These are phyloP conservation scores for Watsonalla binaria DNA, from an alignment of 2,888 invertebrate species.

Conservation along the genomic window DNA sequence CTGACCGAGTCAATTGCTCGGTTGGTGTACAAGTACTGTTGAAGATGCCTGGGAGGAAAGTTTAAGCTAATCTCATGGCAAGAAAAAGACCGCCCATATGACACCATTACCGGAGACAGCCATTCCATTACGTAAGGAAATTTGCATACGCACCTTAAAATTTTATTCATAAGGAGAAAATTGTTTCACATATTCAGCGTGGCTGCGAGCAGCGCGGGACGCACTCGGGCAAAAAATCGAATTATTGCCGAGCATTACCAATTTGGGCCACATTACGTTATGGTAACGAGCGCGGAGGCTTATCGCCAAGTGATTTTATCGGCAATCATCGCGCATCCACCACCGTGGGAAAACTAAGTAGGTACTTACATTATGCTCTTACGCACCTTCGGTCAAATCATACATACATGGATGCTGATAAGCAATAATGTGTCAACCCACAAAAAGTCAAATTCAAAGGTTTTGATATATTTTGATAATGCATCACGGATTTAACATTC, in stretches of 20 bases:
- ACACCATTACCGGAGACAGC: constrained; percentile 64
- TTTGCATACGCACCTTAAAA: constrained; percentile 75
- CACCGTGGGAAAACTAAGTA: constrained; percentile 2
- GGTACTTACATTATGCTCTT: neutral
- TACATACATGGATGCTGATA: too few relatives aligned
- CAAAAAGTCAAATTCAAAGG: too few relatives aligned
- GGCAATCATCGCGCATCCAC: constrained; percentile 9
- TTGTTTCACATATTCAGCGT: constrained; percentile 60
- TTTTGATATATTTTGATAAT: too few relatives aligned
- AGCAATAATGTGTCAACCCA: too few relatives aligned
- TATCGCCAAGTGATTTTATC: constrained; percentile 20
- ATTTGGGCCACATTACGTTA: constrained; percentile 46
- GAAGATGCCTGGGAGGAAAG: constrained; percentile 39
- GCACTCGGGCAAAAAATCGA: constrained; percentile 64
- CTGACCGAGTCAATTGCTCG: neutral
- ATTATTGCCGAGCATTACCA: constrained; percentile 59
- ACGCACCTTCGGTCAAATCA: neutral
- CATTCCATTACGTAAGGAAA: constrained; percentile 68
- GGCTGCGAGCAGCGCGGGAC: constrained; percentile 19
- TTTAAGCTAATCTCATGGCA: constrained; percentile 58
- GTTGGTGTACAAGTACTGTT: constrained; percentile 24
- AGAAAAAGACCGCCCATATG: constrained; percentile 62
- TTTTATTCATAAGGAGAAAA: constrained; percentile 77
- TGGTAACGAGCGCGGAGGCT: constrained; percentile 38
- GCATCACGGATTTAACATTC: too few relatives aligned